Conservation (phyloP, 1,140 invertebrate genomes). For the Drosophila athabasca region DNA sequence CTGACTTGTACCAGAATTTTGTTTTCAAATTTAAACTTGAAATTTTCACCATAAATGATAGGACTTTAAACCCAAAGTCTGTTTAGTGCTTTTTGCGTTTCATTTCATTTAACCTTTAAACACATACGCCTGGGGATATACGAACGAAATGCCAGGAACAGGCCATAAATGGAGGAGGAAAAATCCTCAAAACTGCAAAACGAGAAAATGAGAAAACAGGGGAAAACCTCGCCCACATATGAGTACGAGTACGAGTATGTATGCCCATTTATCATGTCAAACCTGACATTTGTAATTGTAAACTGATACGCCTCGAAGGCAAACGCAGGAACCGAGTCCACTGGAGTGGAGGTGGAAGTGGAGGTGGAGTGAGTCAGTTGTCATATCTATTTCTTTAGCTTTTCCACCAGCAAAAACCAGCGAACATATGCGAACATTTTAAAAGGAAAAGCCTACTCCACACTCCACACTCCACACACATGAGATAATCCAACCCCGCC, state of each 20-base stretch:
- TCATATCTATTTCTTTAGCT: slow-evolving; percentile 46
- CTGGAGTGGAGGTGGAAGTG: no score
- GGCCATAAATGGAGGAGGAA: slow-evolving; percentile 30
- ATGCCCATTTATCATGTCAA: slow-evolving; percentile 81
- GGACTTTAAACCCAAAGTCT: neutral
- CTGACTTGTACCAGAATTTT: no score
- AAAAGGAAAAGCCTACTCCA: slow-evolving; percentile 1
- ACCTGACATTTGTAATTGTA: slow-evolving; percentile 81
- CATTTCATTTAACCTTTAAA: slow-evolving; percentile 55
- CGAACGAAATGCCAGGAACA: slow-evolving; percentile 50
- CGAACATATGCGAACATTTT: slow-evolving; percentile 75
- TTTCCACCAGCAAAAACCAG: slow-evolving; percentile 31
- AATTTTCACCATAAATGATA: neutral
- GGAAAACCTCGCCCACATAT: slow-evolving; percentile 64
- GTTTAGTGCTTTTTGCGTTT: slow-evolving; percentile 5
- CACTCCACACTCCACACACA: no score
- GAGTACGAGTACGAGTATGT: slow-evolving; percentile 16
- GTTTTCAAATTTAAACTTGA: neutral
- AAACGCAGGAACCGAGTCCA: neutral
- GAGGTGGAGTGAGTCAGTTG: slow-evolving; percentile 7
- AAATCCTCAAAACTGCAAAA: slow-evolving; percentile 44
- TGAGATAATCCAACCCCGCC: slow-evolving; percentile 30
- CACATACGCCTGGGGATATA: slow-evolving; percentile 23
- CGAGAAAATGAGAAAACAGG: slow-evolving; percentile 17
- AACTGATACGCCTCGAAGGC: slow-evolving; percentile 73